These are phyloP conservation scores for Aphelocoma coerulescens DNA, from an alignment of 2,113 vertebrate genomes.

Conservation along the genomic window DNA sequence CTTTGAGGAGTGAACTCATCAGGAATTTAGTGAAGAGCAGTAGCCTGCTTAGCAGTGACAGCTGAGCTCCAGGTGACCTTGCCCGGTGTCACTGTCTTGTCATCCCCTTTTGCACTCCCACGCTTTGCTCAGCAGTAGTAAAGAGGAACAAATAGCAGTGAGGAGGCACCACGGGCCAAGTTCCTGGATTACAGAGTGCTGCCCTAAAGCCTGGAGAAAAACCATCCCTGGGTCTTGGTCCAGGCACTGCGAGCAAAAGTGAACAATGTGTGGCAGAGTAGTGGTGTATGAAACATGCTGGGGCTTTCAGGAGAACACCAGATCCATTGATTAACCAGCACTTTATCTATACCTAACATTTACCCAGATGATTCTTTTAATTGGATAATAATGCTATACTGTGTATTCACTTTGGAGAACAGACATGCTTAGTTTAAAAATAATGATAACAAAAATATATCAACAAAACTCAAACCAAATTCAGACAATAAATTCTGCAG, in stretches of 20 bases:
- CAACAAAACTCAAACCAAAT: background rate
- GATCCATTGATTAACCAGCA: background rate
- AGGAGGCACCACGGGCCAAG: background rate
- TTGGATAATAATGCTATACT: background rate
- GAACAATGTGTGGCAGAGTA: accelerated
- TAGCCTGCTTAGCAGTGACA: background rate
- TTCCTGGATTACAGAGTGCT: background rate
- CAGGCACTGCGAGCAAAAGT: accelerated
- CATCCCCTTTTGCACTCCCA: background rate
- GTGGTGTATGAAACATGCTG: background rate
- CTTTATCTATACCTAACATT: background rate
- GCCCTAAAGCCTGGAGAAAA: background rate
- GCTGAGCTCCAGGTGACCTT: background rate
- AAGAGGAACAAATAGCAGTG: background rate
- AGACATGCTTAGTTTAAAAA: background rate
- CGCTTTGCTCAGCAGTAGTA: background rate
- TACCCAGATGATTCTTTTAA: background rate
- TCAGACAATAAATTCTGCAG: background rate
- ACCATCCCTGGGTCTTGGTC: background rate
- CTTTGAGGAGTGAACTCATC: background rate
- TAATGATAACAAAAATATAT: background rate
- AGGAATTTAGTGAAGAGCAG: background rate
- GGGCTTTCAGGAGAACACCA: background rate
- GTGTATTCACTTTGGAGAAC: background rate
- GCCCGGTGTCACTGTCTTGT: background rate